These are phyloP conservation scores for Gopherus flavomarginatus DNA, from an alignment of 2,113 vertebrate species.

Conservation along the genomic window DNA sequence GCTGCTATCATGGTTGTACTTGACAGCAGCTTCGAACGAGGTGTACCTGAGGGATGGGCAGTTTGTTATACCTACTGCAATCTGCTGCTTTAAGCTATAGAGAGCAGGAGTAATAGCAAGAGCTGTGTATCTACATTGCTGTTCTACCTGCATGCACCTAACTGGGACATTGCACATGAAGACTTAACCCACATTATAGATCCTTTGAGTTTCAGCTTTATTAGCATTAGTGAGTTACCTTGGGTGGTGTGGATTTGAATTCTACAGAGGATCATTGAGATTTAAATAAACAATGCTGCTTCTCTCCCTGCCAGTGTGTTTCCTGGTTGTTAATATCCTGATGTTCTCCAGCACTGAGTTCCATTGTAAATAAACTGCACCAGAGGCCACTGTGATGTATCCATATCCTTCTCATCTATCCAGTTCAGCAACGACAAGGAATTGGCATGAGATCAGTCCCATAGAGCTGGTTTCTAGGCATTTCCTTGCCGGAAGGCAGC, in stretches of 20 bases:
- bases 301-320: slow-evolving; percentile 76
- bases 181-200: neutral
- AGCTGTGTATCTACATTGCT: neutral
- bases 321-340: slow-evolving; percentile 83
- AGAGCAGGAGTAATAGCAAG: neutral
- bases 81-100: neutral
- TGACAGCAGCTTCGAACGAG: neutral
- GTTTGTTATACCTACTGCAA: neutral
- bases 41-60: neutral
- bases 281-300: neutral
- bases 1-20: neutral
- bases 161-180: neutral
- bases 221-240: neutral
- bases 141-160: neutral
- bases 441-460: slow-evolving; percentile 58
- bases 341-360: slow-evolving; percentile 71
- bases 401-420: slow-evolving; percentile 73
- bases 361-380: slow-evolving; percentile 83
- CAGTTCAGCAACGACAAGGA: slow-evolving; percentile 68
- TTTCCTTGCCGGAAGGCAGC: slow-evolving; percentile 59
- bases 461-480: slow-evolving; percentile 66
- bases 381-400: slow-evolving; percentile 83
- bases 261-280: neutral
- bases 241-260: rapidly evolving
- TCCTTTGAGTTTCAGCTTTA: neutral